Percentiles rank a stretch among this genome's conserved stretches.
Conservation (phyloP, 2,113 vertebrate genomes). For the Cygnus atratus region DNA sequence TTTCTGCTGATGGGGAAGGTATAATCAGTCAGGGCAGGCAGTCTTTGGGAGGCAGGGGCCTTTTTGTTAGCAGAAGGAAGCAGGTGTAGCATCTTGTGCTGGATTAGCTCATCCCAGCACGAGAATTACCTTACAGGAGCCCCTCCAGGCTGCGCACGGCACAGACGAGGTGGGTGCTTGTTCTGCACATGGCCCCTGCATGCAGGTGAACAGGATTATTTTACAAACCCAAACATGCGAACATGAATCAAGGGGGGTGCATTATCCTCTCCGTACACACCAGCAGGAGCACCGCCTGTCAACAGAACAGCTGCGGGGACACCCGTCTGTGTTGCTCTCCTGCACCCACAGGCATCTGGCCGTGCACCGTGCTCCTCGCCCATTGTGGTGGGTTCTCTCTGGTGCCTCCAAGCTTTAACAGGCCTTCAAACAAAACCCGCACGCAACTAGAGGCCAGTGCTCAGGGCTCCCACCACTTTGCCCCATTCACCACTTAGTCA, state of each 20-base stretch:
- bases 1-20: constrained; percentile 81
- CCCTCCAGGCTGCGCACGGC: constrained; percentile 58
- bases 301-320: neutral
- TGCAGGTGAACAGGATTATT: constrained; percentile 23
- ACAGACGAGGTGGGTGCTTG: neutral
- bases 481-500: neutral
- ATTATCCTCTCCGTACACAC: constrained; percentile 36
- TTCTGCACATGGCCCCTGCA: constrained; percentile 41
- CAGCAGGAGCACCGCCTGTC: neutral
- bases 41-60: constrained; percentile 71
- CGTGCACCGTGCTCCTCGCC: neutral
- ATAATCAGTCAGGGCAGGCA: constrained; percentile 83
- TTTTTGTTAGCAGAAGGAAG: constrained; percentile 79
- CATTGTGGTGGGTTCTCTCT: neutral
- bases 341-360: neutral
- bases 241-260: neutral
- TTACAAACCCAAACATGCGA: constrained; percentile 58
- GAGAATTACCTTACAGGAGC: constrained; percentile 82
- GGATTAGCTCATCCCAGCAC: constrained; percentile 75
- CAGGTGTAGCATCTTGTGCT: constrained; percentile 68
- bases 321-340: neutral
- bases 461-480: neutral
- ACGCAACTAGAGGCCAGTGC: neutral
- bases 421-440: neutral
- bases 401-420: neutral